These are phyloP conservation scores for Caerostris extrusa DNA, from an alignment of 1,140 invertebrate species.

Conservation along the genomic window DNA sequence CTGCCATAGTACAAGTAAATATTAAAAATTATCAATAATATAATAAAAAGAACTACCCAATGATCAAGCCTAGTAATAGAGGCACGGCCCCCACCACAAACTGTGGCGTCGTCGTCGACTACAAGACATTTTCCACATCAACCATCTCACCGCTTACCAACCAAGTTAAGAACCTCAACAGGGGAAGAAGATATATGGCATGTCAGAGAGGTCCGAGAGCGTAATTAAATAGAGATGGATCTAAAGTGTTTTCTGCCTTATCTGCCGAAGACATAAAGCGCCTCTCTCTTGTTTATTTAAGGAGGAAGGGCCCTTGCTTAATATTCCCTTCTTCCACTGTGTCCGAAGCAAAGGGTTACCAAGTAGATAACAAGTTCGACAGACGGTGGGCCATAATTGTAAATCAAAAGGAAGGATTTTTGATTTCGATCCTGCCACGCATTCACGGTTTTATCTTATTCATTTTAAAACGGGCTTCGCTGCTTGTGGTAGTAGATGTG, in stretches of 20 bases:
- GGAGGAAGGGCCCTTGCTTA: constrained; percentile 43
- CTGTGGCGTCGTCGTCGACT: not conserved
- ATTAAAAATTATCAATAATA: too few relatives aligned
- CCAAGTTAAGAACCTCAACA: constrained; percentile 42
- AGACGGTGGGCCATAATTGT: constrained; percentile 37
- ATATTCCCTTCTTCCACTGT: constrained; percentile 32
- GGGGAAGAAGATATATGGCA: constrained; percentile 70
- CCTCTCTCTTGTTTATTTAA: constrained; percentile 64
- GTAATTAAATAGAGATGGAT: constrained; percentile 75
- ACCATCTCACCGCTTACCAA: constrained; percentile 28
- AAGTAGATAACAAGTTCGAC: constrained; percentile 40
- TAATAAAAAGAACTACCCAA: too few relatives aligned
- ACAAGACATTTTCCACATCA: constrained; percentile 3
- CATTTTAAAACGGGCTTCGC: not conserved
- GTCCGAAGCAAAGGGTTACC: not conserved
- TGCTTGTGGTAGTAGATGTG: not conserved
- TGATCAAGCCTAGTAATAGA: too few relatives aligned
- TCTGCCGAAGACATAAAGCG: constrained; percentile 60
- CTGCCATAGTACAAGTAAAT: too few relatives aligned
- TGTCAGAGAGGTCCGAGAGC: constrained; percentile 66
- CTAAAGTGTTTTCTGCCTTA: constrained; percentile 74
- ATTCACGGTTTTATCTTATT: constrained; percentile 8
- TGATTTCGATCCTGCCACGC: not conserved
- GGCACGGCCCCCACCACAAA: not conserved
- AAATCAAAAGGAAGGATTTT: constrained; percentile 51